Evolutionary conservation across 2,113 vertebrate species (phyloP), one percentile per base, ranked within the genome.

Genomic region (Phylloscopus trochilus): DNA sequence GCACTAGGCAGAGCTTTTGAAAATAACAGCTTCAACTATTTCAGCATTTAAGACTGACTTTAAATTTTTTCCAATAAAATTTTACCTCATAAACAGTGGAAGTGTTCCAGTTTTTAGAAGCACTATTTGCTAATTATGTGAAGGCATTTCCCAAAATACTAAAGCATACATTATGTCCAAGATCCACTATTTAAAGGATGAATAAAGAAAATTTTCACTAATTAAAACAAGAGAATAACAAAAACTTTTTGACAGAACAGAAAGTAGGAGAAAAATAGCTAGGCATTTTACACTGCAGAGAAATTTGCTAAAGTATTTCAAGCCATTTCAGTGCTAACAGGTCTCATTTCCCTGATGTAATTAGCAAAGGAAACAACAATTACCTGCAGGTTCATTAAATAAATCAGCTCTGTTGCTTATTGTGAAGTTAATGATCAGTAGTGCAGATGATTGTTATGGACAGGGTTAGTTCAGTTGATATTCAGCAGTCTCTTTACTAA

Each of bases 361-460:
- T 98, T 97, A 97, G 89, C 87, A 97, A 96, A 96, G 62, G 93
- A 96, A 97, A 97, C 93, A 90, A 92, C 87, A 97, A 94, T 97
- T 97, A 97, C 92, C 87, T 90, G 16, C 67, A 91, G 84, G 39
- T 96, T 97, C 93, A 95, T 97, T 97, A 98, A 97, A 97, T 95
- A 95, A 96, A 97, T 97, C 95, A 97, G 82, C 62, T 63, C 17
- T 87, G 83, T 95, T 97, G 93, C 89, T 96, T 58, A 86, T 91
- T 94, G 76, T 95, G 86, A 96, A 97, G 94, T 96, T 98, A 97
- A 98, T 96, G 94, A 93, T 95, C 95, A 95, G 95, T 91, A 97
- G 89, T 95, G 89, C 52, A 92, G 87, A 90, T 94, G 92, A 97
- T 94, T 97, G 79, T 67, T 94, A 58, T 47, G 68, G 80, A 92